Percentiles rank a stretch among this genome's conserved stretches.
phyloP scores from a whole-genome alignment of 2,888 invertebrate genomes.

The Pollenia amentaria region DNA sequence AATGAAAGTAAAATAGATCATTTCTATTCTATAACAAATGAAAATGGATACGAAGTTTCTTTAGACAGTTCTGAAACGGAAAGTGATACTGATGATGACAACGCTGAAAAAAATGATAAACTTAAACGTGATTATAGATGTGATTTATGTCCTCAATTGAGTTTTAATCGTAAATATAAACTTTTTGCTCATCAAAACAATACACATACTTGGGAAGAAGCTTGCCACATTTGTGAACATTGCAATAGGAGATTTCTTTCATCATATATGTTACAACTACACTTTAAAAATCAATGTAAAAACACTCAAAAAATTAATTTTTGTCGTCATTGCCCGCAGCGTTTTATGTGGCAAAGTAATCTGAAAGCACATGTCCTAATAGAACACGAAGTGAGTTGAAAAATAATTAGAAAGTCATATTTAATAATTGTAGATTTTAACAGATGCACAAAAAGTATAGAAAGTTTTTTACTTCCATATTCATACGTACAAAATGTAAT shows the following conservation, averaged over 20 bases:
- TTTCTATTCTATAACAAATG: conserved; percentile 83
- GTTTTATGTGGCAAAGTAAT: conserved; percentile 83
- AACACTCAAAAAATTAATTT: conserved; percentile 80
- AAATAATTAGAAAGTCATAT: not conserved
- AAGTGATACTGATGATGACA: conserved; percentile 71
- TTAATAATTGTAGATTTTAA: too few relatives aligned
- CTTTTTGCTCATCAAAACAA: conserved; percentile 81
- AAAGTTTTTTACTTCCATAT: too few relatives aligned
- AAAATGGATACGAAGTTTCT: conserved; percentile 82
- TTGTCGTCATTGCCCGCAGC: conserved; percentile 82
- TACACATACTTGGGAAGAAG: conserved; percentile 84
- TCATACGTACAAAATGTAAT: too few relatives aligned
- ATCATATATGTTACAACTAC: conserved; percentile 85
- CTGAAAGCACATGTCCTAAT: conserved; percentile 79
- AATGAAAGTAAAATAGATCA: conserved; percentile 76
- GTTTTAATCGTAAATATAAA: conserved; percentile 80
- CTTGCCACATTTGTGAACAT: conserved; percentile 85
- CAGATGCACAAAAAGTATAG: conserved; percentile 67
- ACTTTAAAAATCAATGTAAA: conserved; percentile 84
- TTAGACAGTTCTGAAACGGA: conserved; percentile 79
- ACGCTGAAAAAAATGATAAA: conserved; percentile 22
- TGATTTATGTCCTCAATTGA: conserved; percentile 77
- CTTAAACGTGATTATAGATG: conserved; percentile 77
- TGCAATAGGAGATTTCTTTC: conserved; percentile 86
- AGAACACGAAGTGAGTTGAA: conserved; percentile 72